Base-by-base conservation (phyloP, 2,797 vertebrate genomes). In the Melanotaenia nigrans region DNA sequence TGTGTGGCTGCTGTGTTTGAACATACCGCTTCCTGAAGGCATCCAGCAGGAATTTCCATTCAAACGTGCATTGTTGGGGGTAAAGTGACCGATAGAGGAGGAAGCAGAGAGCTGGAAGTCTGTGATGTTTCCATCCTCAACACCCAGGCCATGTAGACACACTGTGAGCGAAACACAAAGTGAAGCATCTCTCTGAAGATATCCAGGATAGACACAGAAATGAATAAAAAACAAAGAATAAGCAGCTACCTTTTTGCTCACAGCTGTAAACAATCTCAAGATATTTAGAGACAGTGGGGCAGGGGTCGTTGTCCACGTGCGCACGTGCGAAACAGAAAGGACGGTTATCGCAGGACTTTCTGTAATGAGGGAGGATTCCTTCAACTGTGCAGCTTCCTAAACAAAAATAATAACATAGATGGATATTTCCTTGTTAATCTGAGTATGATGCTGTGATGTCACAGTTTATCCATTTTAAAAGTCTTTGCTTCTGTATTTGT, bases 1-100 rank as follows among this genome's bases (percentile, higher is more conserved):
- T 16, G 30, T 36, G 47, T 66, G 56, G 56, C 14, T 9, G 1
- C 16, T 16, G 32, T 12, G 40, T 71, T 54, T 25, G 4, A 58
- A 67, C 89, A 1, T 81, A 95, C 95, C 32, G 1, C 35, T 61
- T 65, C 74, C 73, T 25, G 90, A 89, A 8, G 95, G 94, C 92
- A 89, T 94, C 95, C 95, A 95, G 85, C 95, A 95, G 33, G 92
- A 92, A 40, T 84, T 36, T 40, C 94, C 90, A 3, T 94, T 91
- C 75, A 95, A 65, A 22, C 94, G 91, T 25, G 85, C 94, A 30
- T 82, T 76, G 49, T 65, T 66, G 0, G 94, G 79, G 7, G 79
- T 83, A 35, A 80, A 87, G 0, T 2, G 4, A 0, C 81, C 68
- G 0, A 12, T 32, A 20, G 84, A 94, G 28, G 94, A 95, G n/a